Percentiles rank a stretch among this genome's conserved stretches.
These are phyloP conservation scores for Petrolisthes cinctipes DNA, from an alignment of 2,888 invertebrate species.

Conservation along the genomic window DNA sequence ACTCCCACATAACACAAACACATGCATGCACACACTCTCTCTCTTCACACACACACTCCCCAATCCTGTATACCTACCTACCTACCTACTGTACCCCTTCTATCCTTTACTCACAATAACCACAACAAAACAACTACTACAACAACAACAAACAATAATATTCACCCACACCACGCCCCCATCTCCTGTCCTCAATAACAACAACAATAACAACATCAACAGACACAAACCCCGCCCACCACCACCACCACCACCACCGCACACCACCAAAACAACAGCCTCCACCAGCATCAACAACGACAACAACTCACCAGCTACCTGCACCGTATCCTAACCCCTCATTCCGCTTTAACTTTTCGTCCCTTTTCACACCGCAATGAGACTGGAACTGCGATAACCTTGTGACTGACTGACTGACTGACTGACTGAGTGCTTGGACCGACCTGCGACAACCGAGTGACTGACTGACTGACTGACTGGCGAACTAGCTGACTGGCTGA, in stretches of 20 bases:
- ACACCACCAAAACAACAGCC: constrained; percentile 15
- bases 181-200: not conserved
- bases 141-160: constrained; percentile 40
- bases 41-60: not conserved
- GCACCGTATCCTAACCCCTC: not conserved
- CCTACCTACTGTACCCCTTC: no score
- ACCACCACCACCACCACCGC: constrained; percentile 12
- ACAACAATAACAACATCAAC: not conserved
- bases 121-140: constrained; percentile 28
- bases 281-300: constrained; percentile 10
- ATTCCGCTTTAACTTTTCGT: no score
- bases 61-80: not conserved
- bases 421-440: no score
- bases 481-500: not conserved
- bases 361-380: no score
- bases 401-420: no score
- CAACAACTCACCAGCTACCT: not conserved
- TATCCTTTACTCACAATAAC: constrained; percentile 12
- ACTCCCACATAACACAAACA: constrained; percentile 25
- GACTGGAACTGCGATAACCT: no score
- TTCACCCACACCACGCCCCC: constrained; percentile 28
- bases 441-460: no score
- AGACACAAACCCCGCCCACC: constrained; percentile 39
- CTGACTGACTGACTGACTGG: no score
- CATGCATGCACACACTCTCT: constrained; percentile 22